Conservation (phyloP, 2,113 vertebrate species). For the Puma concolor region DNA sequence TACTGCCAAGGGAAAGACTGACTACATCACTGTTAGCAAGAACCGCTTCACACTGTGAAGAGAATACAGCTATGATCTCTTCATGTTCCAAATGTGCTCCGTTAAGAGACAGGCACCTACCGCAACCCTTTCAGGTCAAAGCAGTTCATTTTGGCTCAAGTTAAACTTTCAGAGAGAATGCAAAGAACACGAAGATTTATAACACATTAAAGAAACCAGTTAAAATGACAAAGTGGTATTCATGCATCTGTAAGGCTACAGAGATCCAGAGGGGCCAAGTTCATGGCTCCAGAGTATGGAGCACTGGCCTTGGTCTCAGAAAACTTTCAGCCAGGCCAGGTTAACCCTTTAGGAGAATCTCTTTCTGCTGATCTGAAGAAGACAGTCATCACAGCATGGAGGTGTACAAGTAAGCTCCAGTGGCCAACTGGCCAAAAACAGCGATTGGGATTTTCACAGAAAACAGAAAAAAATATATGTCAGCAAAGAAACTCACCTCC, state of each 20-base stretch:
- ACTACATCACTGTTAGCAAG: not conserved
- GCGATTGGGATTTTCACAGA: not conserved
- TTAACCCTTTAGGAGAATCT: not conserved
- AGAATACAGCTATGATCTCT: not conserved
- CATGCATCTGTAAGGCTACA: not conserved
- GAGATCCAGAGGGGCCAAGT: not conserved
- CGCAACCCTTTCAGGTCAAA: not conserved
- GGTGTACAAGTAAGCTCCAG: rapidly evolving
- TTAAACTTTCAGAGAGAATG: not conserved
- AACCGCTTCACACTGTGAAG: not conserved
- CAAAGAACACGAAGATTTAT: not conserved
- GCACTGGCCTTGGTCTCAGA: not conserved
- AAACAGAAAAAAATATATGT: not conserved
- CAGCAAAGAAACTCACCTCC: slow-evolving; percentile 89
- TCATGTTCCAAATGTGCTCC: not conserved
- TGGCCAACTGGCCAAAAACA: not conserved
- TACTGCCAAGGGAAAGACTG: not conserved
- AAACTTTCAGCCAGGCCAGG: not conserved
- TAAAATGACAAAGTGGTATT: not conserved
- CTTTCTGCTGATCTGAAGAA: too few relatives aligned
- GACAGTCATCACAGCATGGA: not conserved
- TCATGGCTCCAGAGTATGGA: rapidly evolving
- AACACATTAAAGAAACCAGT: not conserved
- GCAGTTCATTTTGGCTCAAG: not conserved
- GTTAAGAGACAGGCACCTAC: not conserved